These are phyloP conservation scores for Diglossa cyanea DNA, from an alignment of 2,797 vertebrate species.

Conservation along the genomic window DNA sequence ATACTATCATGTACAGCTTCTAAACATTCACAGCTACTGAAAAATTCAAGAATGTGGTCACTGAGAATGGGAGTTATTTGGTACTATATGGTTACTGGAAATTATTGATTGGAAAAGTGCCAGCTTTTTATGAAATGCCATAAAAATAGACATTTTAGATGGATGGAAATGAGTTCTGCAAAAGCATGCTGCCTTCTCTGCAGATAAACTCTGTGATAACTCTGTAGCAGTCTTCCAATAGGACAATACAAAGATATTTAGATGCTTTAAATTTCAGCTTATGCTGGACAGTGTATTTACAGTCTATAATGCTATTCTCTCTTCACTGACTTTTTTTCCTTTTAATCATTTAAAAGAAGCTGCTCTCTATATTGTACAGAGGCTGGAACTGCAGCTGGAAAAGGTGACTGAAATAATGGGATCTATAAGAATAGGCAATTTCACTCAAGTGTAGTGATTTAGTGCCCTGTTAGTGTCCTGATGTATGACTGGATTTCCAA, in stretches of 20 bases:
- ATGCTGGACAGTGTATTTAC: background rate
- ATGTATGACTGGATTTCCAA: slow-evolving; percentile 61
- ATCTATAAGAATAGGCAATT: slow-evolving; percentile 61
- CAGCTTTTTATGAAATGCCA: background rate
- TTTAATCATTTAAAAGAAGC: background rate
- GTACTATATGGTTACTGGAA: background rate
- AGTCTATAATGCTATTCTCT: background rate
- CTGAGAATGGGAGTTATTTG: background rate
- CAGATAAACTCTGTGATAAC: background rate
- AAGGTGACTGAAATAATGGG: slow-evolving; percentile 60
- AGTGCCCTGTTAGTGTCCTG: slow-evolving; percentile 61
- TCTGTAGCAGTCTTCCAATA: background rate
- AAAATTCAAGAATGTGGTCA: background rate
- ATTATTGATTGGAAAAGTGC: background rate
- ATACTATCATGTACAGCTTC: background rate
- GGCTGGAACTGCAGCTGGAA: slow-evolving; percentile 20
- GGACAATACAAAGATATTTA: background rate
- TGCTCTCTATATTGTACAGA: background rate
- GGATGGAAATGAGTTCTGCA: background rate
- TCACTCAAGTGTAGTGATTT: slow-evolving; percentile 65
- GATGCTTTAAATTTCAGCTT: background rate
- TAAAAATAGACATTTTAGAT: background rate
- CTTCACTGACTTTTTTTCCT: background rate
- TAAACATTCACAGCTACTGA: background rate
- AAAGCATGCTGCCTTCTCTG: background rate